A percentile compares a stretch with the other conserved stretches of the same genome.
Evolutionary conservation across 2,888 invertebrate genomes (phyloP).

Genomic region (Drosophila mulleri): DNA sequence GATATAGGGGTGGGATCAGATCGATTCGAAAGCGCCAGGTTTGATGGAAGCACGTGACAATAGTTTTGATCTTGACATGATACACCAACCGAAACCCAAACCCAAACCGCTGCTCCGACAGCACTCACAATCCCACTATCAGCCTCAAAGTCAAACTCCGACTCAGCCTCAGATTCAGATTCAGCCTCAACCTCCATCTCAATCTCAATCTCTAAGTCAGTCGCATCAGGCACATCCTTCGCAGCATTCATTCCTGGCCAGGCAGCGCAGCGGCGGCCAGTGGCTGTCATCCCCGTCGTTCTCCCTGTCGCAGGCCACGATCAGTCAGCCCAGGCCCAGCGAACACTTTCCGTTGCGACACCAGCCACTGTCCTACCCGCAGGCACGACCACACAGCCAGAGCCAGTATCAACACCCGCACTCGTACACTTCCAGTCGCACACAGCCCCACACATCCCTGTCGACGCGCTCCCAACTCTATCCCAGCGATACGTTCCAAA

Average conservation of each 20-base stretch:
- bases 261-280: constrained; percentile 49
- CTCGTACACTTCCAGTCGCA: constrained; percentile 28
- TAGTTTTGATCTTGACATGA: constrained; percentile 77
- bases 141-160: constrained; percentile 27
- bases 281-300: constrained; percentile 62
- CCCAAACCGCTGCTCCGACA: constrained; percentile 36
- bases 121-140: constrained; percentile 36
- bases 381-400: constrained; percentile 54
- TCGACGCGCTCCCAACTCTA: constrained; percentile 24
- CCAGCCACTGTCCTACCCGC: constrained; percentile 69
- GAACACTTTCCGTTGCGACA: constrained; percentile 70
- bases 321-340: constrained; percentile 44
- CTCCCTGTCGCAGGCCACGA: constrained; percentile 52
- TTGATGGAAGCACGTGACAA: constrained; percentile 78
- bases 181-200: background rate
- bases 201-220: constrained; percentile 25
- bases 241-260: constrained; percentile 34
- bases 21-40: constrained; percentile 83
- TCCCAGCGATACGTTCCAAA: constrained; percentile 55
- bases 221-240: constrained; percentile 26
- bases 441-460: constrained; percentile 7
- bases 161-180: background rate
- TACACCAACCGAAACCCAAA: constrained; percentile 60
- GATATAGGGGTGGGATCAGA: constrained; percentile 86
- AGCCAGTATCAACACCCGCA: constrained; percentile 10